These are phyloP conservation scores for Synanthedon myopaeformis DNA, from an alignment of 2,888 invertebrate species.

Conservation along the genomic window DNA sequence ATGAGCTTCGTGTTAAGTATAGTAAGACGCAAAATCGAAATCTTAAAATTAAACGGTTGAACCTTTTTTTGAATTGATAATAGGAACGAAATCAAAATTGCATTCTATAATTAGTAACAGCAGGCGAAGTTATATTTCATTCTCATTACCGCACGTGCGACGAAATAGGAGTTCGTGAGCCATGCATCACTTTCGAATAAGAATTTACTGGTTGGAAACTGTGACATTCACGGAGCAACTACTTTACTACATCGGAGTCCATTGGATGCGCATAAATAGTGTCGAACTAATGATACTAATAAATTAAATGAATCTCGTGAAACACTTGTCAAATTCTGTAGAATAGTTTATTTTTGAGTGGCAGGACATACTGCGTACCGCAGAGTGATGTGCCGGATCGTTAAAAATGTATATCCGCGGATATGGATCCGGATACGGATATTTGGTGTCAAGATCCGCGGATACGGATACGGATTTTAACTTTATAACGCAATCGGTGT, in stretches of 20 bases:
- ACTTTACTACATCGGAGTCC: slow-evolving; percentile 13
- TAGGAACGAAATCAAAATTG: slow-evolving; percentile 7
- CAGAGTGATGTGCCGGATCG: too few relatives aligned
- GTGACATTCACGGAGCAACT: slow-evolving; percentile 33
- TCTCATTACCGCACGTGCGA: slow-evolving; percentile 39
- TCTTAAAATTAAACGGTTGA: too few relatives aligned
- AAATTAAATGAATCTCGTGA: slow-evolving; percentile 1
- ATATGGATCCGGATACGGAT: too few relatives aligned
- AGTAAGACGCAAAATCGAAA: too few relatives aligned
- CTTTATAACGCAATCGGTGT: too few relatives aligned
- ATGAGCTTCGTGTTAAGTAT: too few relatives aligned
- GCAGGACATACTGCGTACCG: too few relatives aligned
- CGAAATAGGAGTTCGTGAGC: slow-evolving; percentile 40
- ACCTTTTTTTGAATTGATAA: too few relatives aligned
- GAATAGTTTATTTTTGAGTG: too few relatives aligned
- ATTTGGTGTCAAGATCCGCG: too few relatives aligned
- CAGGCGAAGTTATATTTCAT: slow-evolving; percentile 40
- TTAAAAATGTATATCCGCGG: too few relatives aligned
- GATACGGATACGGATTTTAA: too few relatives aligned
- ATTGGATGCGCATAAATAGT: not conserved
- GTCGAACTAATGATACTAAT: slow-evolving; percentile 2
- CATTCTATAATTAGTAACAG: slow-evolving; percentile 39
- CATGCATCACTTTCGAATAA: slow-evolving; percentile 46
- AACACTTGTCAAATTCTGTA: slow-evolving; percentile 1
- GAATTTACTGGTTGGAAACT: slow-evolving; percentile 41